Evolutionary conservation across 2,797 vertebrate species (phyloP), one percentile per base, ranked within the genome.

Genomic region (Lutjanus argentimaculatus): DNA sequence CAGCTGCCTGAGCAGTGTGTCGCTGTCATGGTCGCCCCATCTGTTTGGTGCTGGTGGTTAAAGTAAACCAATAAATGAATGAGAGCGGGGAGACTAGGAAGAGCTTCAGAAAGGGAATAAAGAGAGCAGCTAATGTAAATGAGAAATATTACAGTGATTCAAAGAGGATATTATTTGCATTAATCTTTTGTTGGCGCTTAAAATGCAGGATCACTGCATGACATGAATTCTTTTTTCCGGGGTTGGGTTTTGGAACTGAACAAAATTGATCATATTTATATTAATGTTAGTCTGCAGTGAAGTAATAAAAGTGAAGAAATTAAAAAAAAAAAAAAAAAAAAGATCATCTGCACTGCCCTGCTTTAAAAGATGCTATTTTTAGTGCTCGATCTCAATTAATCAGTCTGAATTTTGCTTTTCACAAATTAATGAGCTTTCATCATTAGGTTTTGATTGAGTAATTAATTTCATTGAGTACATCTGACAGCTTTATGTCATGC

Each of bases 1-100:
- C 96, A 96, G 95, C 94, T 96, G 95, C 92, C 91, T 66, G 80
- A 95, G 91, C 94, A 92, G 93, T 91, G 94, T 94, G 94, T 84
- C 48, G 88, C 92, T 93, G 93, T 94, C 93, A 91, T 65, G 65
- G 85, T 69, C 73, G 14, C 84, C 88, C 94, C 94, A 96, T 96
- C 95, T 96, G 95, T 90, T 92, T 83, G 89, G 80, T 52, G 83
- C 80, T 89, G 55, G 72, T 89, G 89, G 85, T 94, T 91, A 87
- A 91, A 91, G 83, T 79, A 86, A 92, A 81, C 79, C 75, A 90
- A 85, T 88, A 85, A 90, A 89, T 85, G 83, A 70, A 89, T 75
- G 77, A 83, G 80, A 84, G 67, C 0, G 49, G 48, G 67, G 12
- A 55, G 71, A 82, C 1, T 2, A 45, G 36, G 22, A 40, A 63